A percentile compares a stretch with the other conserved stretches of the same genome.
Evolutionary conservation across 2,797 vertebrate genomes (phyloP).

Genomic region (Manis pentadactyla): DNA sequence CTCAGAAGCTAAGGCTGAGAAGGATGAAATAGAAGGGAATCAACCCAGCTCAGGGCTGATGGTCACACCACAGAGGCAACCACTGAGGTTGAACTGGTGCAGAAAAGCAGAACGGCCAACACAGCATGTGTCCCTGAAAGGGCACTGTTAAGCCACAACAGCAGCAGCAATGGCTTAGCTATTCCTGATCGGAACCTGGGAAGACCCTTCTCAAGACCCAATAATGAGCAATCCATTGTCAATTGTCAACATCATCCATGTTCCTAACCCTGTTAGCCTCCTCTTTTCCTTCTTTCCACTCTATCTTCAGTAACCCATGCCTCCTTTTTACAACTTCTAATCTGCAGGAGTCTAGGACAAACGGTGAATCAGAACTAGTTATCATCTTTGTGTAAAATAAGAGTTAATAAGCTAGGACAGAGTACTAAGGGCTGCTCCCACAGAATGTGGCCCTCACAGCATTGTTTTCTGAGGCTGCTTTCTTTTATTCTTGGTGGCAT

Average conservation of each 20-base stretch:
- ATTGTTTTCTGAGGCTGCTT: not conserved
- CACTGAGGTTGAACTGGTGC: not conserved
- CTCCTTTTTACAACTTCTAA: not conserved
- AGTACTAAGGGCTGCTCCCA: rapidly evolving
- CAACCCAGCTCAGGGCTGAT: rapidly evolving
- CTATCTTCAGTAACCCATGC: not conserved
- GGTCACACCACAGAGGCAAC: not conserved
- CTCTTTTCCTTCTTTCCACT: not conserved
- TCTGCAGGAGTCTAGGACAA: not conserved
- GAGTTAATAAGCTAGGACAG: not conserved
- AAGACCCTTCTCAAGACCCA: not conserved
- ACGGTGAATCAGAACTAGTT: not conserved
- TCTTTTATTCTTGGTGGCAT: not conserved
- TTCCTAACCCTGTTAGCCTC: not conserved
- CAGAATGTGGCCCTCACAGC: rapidly evolving
- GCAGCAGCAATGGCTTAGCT: not conserved
- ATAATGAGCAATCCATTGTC: rapidly evolving
- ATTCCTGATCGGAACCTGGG: not conserved
- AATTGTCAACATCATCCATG: rapidly evolving
- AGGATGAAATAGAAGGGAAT: not conserved
- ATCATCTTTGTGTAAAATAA: not conserved
- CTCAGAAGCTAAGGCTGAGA: not conserved
- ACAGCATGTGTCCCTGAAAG: rapidly evolving
- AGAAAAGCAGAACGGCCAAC: not conserved
- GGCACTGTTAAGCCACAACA: rapidly evolving